Evolutionary conservation across 2,888 invertebrate genomes (phyloP).

Genomic region (Leptopilina drosophilae): DNA sequence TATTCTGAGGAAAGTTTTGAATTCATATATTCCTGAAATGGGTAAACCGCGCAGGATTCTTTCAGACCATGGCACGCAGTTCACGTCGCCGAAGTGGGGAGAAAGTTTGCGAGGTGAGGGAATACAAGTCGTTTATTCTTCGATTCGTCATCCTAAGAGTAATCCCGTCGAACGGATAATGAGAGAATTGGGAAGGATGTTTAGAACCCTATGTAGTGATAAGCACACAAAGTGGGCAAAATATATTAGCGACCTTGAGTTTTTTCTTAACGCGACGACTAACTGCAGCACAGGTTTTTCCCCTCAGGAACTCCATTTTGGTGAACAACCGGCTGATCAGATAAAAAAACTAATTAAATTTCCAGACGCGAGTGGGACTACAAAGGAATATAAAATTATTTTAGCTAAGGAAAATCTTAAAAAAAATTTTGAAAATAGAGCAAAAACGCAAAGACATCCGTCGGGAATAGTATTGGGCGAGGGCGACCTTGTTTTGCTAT

Average conservation of each 20-base stretch:
- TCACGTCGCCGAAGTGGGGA: not conserved
- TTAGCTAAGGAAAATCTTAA: not conserved
- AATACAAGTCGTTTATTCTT: not conserved
- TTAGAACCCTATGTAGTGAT: not conserved
- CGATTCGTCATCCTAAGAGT: not conserved
- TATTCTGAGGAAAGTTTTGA: not conserved
- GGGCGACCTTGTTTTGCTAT: no score
- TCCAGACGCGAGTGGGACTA: not conserved
- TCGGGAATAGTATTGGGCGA: not conserved
- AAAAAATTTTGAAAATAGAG: not conserved
- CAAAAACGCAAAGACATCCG: not conserved
- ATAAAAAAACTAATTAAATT: constrained; percentile 10
- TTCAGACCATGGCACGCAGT: not conserved
- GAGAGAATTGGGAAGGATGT: no score
- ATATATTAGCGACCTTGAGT: not conserved
- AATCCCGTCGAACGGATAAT: no score
- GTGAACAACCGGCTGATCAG: constrained; percentile 1
- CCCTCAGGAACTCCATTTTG: constrained; percentile 44
- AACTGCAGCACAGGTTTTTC: constrained; percentile 11
- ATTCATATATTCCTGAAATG: not conserved
- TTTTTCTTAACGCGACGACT: no score
- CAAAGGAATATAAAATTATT: not conserved
- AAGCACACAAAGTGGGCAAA: constrained; percentile 37
- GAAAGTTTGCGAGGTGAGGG: not conserved
- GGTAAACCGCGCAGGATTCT: not conserved